Conservation (phyloP, 2,113 vertebrate genomes). For the Zingel zingel region DNA sequence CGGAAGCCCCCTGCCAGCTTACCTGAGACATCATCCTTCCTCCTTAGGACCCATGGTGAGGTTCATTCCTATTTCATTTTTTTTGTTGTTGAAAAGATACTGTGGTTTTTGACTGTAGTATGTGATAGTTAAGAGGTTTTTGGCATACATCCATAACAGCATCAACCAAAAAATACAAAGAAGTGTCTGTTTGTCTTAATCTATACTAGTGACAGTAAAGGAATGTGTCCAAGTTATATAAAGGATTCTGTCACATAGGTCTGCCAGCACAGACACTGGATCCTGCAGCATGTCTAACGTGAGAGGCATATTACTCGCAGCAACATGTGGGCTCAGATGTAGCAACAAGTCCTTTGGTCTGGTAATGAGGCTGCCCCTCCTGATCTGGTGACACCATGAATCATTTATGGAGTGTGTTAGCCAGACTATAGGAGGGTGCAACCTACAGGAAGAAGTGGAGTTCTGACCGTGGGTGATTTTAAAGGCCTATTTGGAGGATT, state of each 20-base stretch:
- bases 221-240: conserved; percentile 34
- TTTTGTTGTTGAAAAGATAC: not conserved
- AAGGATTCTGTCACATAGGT: not conserved
- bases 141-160: not conserved
- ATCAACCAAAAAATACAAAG: not conserved
- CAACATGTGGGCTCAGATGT: conserved; percentile 59
- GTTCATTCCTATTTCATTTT: not conserved
- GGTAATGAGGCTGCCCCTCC: conserved; percentile 60
- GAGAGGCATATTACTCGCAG: conserved; percentile 39
- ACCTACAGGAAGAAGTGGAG: conserved; percentile 18
- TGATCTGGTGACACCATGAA: conserved; percentile 71
- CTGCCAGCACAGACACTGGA: conserved; percentile 29
- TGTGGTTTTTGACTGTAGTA: not conserved
- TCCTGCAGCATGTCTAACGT: conserved; percentile 15
- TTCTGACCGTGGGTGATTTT: conserved; percentile 17
- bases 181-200: not conserved
- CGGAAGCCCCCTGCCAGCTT: conserved; percentile 36
- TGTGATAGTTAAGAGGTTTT: not conserved
- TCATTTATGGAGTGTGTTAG: conserved; percentile 70
- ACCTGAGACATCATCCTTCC: conserved; percentile 59
- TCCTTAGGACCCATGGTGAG: conserved; percentile 74
- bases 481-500: conserved; percentile 12
- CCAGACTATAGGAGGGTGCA: conserved; percentile 32
- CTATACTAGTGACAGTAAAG: conserved; percentile 9
- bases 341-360: conserved; percentile 58